Evolutionary conservation across 2,113 vertebrate species (phyloP).

Genomic region (Pao palembangensis): DNA sequence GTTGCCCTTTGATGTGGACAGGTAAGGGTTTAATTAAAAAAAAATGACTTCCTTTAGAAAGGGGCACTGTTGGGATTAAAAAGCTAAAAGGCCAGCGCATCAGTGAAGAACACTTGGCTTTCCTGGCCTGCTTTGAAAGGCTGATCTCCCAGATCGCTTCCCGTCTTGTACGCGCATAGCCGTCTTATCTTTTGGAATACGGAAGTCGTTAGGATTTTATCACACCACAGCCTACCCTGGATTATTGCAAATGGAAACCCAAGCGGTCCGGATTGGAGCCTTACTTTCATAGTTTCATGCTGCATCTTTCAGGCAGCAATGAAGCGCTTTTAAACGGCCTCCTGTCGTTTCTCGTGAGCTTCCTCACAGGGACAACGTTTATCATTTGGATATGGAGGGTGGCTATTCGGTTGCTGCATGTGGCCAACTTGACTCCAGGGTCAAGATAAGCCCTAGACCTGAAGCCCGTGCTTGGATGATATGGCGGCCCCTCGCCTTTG

Average conservation of each 20-base stretch:
- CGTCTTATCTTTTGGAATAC: conserved; percentile 63
- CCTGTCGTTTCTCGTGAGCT: neutral
- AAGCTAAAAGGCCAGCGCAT: conserved; percentile 48
- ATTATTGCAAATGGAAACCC: conserved; percentile 68
- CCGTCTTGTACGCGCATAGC: conserved; percentile 67
- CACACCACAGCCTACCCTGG: conserved; percentile 58
- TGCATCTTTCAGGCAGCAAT: neutral
- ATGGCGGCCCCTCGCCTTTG: conserved; percentile 67
- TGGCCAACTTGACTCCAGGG: conserved; percentile 62
- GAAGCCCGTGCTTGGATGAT: conserved; percentile 63
- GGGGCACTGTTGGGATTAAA: conserved; percentile 52
- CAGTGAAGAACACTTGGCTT: conserved; percentile 62
- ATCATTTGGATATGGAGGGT: conserved; percentile 33
- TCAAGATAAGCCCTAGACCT: conserved; percentile 69
- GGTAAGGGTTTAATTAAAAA: conserved; percentile 66
- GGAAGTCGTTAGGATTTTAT: conserved; percentile 76
- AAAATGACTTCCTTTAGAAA: conserved; percentile 37
- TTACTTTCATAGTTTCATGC: conserved; percentile 43
- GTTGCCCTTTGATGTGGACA: conserved; percentile 63
- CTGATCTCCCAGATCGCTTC: conserved; percentile 73
- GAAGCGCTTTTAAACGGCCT: no score
- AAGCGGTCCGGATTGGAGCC: conserved; percentile 51
- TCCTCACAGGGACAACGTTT: conserved; percentile 22
- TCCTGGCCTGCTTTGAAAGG: conserved; percentile 67
- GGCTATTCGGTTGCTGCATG: conserved; percentile 54